Evolutionary conservation across 2,888 invertebrate species (phyloP), one percentile per base, ranked within the genome.

Genomic region (Pilophorus perplexus): DNA sequence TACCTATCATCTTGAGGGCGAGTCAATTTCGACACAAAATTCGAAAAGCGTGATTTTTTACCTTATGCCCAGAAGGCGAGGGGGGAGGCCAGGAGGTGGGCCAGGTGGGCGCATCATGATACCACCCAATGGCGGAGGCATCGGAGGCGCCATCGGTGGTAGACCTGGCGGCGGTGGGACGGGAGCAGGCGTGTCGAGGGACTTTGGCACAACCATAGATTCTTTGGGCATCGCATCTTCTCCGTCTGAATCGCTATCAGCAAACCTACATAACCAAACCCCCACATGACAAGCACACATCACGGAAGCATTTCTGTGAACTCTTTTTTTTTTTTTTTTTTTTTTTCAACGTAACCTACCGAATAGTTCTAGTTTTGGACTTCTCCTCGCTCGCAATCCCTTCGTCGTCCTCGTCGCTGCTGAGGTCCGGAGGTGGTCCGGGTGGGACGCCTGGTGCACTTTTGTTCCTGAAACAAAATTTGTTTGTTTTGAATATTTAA

Each of bases 401-500:
- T 22, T 66, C 67, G 44, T 68, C 82, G 10, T 84, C 82, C 60
- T 86, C 82, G 16, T 84, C 82, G 73, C 87, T 84, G 70, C 84
- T 84, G 28, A 89, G 80, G 75, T 89, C 85, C 0, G 89, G 87
- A 0, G 93, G 91, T 1, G 89, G 88, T 1, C 89, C 91, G 0
- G 90, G 89, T 0, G 94, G 94, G 5, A 92, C 91, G 2, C 93
- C 93, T 0, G 93, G 90, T 0, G 91, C 87, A 71, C 88, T 88
- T 73, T 82, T 81, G 57, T 81, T 80, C 3, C 77, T 76, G 22
- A 23, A 48, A 48, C 5, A 18, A 48, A 42, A 42, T n/a, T 8
- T 42, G 14, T 10, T 10, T 42, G 14, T 5, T 42, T n/a, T 10
- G 5, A 42, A 42, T 42, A 10, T n/a, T n/a, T 14, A 42, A 42